phyloP scores from a whole-genome alignment of 2,888 invertebrate species.

The Folsomia candida region DNA sequence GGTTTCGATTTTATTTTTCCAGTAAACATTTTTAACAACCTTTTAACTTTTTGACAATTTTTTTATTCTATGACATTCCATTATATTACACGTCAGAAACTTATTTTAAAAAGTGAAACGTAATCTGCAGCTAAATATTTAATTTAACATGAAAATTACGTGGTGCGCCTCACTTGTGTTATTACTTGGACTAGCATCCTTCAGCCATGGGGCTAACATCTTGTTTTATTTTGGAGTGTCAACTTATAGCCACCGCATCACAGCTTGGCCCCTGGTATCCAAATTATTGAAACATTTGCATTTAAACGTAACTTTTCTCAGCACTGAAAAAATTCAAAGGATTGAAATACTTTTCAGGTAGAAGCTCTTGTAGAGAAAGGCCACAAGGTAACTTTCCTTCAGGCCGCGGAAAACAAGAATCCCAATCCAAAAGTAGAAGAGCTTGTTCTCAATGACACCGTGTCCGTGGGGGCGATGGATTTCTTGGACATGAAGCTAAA shows the following conservation, averaged over 20 bases:
- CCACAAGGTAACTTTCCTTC: slow-evolving; percentile 37
- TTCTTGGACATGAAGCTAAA: slow-evolving; percentile 23
- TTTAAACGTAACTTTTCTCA: too few relatives aligned
- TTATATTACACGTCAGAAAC: too few relatives aligned
- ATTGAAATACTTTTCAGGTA: too few relatives aligned
- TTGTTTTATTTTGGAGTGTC: slow-evolving; percentile 42
- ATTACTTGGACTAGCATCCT: not conserved
- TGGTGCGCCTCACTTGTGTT: not conserved
- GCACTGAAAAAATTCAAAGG: too few relatives aligned
- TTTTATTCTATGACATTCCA: too few relatives aligned
- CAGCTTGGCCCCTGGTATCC: slow-evolving; percentile 39
- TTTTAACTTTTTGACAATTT: too few relatives aligned
- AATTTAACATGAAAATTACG: too few relatives aligned
- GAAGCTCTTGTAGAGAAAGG: slow-evolving; percentile 28
- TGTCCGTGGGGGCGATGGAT: not conserved
- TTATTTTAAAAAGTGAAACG: too few relatives aligned
- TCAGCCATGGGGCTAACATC: slow-evolving; percentile 27
- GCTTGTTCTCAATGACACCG: slow-evolving; percentile 16
- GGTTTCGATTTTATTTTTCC: too few relatives aligned
- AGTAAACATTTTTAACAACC: too few relatives aligned
- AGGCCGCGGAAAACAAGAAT: slow-evolving; percentile 17
- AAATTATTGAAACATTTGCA: too few relatives aligned
- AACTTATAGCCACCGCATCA: slow-evolving; percentile 40
- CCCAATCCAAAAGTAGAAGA: slow-evolving; percentile 34
- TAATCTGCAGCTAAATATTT: too few relatives aligned